Evolutionary conservation across 2,888 invertebrate species (phyloP).

Genomic region (Ypsolopha sequella): DNA sequence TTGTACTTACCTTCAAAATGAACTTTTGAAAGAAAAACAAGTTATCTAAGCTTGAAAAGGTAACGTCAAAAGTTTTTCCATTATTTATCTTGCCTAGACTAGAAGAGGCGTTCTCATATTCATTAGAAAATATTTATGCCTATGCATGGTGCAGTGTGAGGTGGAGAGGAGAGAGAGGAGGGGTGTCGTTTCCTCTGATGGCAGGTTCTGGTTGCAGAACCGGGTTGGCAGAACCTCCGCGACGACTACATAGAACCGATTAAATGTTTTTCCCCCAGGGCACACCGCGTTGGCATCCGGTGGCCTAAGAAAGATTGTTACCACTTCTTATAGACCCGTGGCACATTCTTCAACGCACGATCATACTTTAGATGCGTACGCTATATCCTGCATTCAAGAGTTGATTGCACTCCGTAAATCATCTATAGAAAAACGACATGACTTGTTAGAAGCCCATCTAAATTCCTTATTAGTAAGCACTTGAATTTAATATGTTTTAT

Average conservation of each 20-base stretch:
- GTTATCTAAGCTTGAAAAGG: not conserved
- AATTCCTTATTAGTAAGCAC: too few relatives aligned
- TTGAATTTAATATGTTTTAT: too few relatives aligned
- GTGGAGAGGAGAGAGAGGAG: conserved; percentile 7
- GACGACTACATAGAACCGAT: conserved; percentile 42
- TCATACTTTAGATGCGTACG: not conserved
- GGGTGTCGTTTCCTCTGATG: conserved; percentile 28
- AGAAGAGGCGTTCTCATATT: not conserved
- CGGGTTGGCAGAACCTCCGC: conserved; percentile 11
- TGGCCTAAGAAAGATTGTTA: conserved; percentile 12
- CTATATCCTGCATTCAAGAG: conserved; percentile 1
- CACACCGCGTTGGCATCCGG: conserved; percentile 32
- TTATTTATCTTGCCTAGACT: not conserved
- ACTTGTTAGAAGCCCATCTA: not conserved
- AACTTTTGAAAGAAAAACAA: not conserved
- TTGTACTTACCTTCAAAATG: not conserved
- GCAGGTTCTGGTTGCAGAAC: conserved; percentile 12
- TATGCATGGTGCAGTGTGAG: not conserved
- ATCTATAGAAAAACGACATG: not conserved
- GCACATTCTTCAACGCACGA: conserved; percentile 2
- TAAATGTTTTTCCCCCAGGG: conserved; percentile 40
- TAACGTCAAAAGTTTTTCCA: not conserved
- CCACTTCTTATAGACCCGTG: conserved; percentile 17
- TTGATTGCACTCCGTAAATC: conserved; percentile 3
- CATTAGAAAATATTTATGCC: too few relatives aligned